phyloP scores from a whole-genome alignment of 2,113 vertebrate species.

The Calyptommatus sinebrachiatus region DNA sequence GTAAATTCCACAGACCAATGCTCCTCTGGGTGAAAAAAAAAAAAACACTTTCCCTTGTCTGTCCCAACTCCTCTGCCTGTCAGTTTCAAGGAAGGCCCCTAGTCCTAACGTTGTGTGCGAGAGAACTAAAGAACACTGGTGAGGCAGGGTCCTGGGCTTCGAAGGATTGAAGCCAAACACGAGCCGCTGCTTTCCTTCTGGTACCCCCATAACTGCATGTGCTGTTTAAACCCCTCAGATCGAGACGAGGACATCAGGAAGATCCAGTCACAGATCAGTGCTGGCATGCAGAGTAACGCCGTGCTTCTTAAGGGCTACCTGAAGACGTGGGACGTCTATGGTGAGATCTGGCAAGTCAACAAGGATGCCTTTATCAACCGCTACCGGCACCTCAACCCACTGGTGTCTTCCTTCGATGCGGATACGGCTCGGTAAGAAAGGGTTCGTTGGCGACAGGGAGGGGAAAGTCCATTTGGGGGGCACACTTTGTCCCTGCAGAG shows the following conservation, averaged over 20 bases:
- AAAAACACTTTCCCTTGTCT: neutral
- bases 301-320: slow-evolving; percentile 76
- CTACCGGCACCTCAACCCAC: slow-evolving; percentile 79
- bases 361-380: slow-evolving; percentile 82
- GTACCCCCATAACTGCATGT: neutral
- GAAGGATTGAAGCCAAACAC: neutral
- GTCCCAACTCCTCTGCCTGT: too few relatives aligned
- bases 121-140: too few relatives aligned
- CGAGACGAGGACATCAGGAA: slow-evolving; percentile 83
- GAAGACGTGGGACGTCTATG: slow-evolving; percentile 85
- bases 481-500: too few relatives aligned
- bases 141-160: neutral
- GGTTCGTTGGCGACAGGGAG: neutral
- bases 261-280: slow-evolving; percentile 76
- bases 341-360: slow-evolving; percentile 86
- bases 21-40: neutral
- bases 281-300: slow-evolving; percentile 75
- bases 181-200: too few relatives aligned
- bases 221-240: slow-evolving; percentile 59
- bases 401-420: slow-evolving; percentile 82
- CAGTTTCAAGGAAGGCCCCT: too few relatives aligned
- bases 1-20: neutral
- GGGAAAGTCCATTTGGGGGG: too few relatives aligned
- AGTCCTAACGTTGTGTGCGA: too few relatives aligned
- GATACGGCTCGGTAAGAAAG: slow-evolving; percentile 82